A percentile compares a stretch with the other conserved stretches of the same genome.
Evolutionary conservation across 2,797 vertebrate species (phyloP).

Genomic region (Toxotes lorentzi): DNA sequence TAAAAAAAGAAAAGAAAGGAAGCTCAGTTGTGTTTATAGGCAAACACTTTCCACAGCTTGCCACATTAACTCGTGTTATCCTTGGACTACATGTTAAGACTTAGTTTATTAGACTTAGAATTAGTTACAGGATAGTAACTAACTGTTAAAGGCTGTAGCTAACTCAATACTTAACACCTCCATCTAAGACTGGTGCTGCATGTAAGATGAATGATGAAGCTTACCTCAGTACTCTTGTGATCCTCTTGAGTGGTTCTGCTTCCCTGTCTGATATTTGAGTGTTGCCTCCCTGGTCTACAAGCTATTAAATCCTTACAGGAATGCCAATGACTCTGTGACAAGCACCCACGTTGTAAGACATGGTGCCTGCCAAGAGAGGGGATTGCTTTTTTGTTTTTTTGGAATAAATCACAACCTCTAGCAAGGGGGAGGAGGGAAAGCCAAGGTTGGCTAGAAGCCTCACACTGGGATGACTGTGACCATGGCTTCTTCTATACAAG

Average conservation of each 20-base stretch:
- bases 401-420: conserved; percentile 62
- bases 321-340: conserved; percentile 70
- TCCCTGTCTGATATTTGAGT: conserved; percentile 73
- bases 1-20: conserved; percentile 3
- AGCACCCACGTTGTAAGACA: conserved; percentile 67
- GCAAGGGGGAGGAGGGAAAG: conserved; percentile 39
- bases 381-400: conserved; percentile 75
- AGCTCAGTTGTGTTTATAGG: conserved; percentile 18
- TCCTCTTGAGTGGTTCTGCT: conserved; percentile 68
- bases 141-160: conserved; percentile 33
- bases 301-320: conserved; percentile 79
- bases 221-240: conserved; percentile 71
- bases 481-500: conserved; percentile 23
- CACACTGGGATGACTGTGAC: conserved; percentile 18
- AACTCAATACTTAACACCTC: conserved; percentile 46
- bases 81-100: conserved; percentile 21
- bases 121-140: conserved; percentile 22
- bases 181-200: conserved; percentile 30
- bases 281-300: conserved; percentile 70
- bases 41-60: conserved; percentile 26
- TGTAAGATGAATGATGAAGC: conserved; percentile 68
- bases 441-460: conserved; percentile 28
- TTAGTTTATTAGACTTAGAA: too few relatives aligned
- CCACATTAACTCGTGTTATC: conserved; percentile 19
- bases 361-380: conserved; percentile 66